phyloP scores from a whole-genome alignment of 2,113 vertebrate genomes.

The Ictidomys tridecemlineatus region DNA sequence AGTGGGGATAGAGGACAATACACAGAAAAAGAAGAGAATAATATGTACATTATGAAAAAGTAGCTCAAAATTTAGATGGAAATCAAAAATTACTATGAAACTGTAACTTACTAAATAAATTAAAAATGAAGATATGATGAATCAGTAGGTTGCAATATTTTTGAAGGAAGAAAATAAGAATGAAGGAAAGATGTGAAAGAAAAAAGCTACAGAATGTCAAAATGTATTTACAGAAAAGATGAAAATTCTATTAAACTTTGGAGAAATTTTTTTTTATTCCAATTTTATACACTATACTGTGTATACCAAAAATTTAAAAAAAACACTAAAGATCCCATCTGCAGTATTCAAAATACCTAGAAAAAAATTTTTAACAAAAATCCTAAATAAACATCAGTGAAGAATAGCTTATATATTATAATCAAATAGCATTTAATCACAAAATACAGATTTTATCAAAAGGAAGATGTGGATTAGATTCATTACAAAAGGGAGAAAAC shows the following conservation, averaged over 20 bases:
- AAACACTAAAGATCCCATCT: neutral
- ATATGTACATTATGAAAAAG: neutral
- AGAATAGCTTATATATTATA: constrained; percentile 19
- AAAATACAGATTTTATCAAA: neutral
- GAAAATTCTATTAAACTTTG: neutral
- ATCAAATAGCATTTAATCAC: constrained; percentile 15
- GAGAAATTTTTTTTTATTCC: neutral
- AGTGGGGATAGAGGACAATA: neutral
- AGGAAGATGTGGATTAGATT: neutral
- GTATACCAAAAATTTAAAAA: neutral
- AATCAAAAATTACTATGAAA: neutral
- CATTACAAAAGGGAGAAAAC: neutral
- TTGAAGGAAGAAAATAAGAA: neutral
- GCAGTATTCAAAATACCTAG: neutral
- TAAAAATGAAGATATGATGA: neutral
- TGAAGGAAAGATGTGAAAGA: neutral
- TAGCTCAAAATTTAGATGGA: constrained; percentile 32
- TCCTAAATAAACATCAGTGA: neutral
- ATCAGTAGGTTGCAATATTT: neutral
- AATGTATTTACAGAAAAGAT: neutral
- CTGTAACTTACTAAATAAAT: neutral
- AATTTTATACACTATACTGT: neutral
- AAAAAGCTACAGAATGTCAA: neutral
- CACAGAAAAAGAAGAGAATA: neutral
- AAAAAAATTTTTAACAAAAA: neutral